Base-by-base conservation (phyloP, 37 sponge, comb jelly and placozoan species). In the Hormiphora californensis region DNA sequence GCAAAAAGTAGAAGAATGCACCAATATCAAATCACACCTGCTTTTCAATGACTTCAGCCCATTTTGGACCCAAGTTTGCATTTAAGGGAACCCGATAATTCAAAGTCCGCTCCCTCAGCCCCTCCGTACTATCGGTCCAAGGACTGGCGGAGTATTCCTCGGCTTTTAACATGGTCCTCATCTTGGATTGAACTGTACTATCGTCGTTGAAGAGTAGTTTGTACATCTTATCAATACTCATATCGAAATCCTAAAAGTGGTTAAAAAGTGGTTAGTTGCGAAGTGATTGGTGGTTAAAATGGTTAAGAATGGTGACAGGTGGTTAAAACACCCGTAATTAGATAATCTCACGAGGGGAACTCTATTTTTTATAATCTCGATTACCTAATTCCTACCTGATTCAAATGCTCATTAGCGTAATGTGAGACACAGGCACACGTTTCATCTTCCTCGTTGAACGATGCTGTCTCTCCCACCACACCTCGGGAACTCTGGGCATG, bases 401-500 rank as follows among this genome's bases (percentile, higher is more conserved):
- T 73, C 1, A 73, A 46, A 40, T 73, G 81, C 25, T 73, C 81
- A 28, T 73, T 73, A 23, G 40, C 81, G 22, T 25, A 73, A 46
- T 73, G 81, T n/a, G 81, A 73, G 28, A 73, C 81, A 73, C 81
- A 73, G n/a, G 35, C 81, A 28, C 81, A 73, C 23, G 81, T 73
- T 22, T 73, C 81, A 41, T 73, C 81, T 28, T 73, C 81, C 1
- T 41, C 81, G 22, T 73, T 73, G 38, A 73, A 73, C 2, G 81
- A 73, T 27, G 43, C 43, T 0, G 81, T 40, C 44, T 73, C 81
- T n/a, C n/a, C n/a, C n/a, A n/a, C n/a, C n/a, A n/a, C n/a, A n/a
- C n/a, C n/a, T 19, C 46, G 40, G 44, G 81, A 43, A 4, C 81
- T 43, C 8, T 43, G 81, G 12, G 46, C 81, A 28, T 73, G 81